Conservation (phyloP, 2,888 invertebrate genomes). For the Hartigia nigra region DNA sequence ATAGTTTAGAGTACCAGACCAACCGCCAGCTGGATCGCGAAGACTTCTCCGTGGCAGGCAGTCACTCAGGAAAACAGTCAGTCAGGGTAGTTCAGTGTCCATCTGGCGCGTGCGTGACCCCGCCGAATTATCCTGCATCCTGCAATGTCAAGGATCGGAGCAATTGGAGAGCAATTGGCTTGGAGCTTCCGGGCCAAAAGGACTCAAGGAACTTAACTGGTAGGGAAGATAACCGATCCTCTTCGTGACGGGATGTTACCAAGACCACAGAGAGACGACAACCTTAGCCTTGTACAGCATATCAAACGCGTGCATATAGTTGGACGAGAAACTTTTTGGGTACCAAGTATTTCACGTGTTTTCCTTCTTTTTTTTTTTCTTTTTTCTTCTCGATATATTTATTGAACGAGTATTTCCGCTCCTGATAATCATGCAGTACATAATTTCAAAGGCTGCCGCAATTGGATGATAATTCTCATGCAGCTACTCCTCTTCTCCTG, state of each 20-base stretch:
- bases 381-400: not conserved
- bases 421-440: not conserved
- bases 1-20: not conserved
- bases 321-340: not conserved
- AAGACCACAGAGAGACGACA: not conserved
- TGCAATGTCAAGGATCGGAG: conserved; percentile 11
- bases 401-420: not conserved
- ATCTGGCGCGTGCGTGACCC: conserved; percentile 65
- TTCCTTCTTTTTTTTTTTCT: not conserved
- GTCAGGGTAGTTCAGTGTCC: conserved; percentile 35
- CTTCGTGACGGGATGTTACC: not conserved
- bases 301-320: not conserved
- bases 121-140: conserved; percentile 56
- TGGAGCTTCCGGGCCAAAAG: conserved; percentile 25
- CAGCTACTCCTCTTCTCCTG: not conserved
- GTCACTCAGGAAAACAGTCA: not conserved
- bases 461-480: not conserved
- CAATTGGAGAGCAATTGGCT: conserved; percentile 6
- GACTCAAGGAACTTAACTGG: not conserved
- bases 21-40: conserved; percentile 4
- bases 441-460: not conserved
- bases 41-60: conserved; percentile 34
- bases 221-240: not conserved
- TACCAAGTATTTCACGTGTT: not conserved
- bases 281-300: not conserved